Percentiles rank a stretch among this genome's conserved stretches.
Evolutionary conservation across 2,113 vertebrate genomes (phyloP).

Genomic region (Agapornis roseicollis): DNA sequence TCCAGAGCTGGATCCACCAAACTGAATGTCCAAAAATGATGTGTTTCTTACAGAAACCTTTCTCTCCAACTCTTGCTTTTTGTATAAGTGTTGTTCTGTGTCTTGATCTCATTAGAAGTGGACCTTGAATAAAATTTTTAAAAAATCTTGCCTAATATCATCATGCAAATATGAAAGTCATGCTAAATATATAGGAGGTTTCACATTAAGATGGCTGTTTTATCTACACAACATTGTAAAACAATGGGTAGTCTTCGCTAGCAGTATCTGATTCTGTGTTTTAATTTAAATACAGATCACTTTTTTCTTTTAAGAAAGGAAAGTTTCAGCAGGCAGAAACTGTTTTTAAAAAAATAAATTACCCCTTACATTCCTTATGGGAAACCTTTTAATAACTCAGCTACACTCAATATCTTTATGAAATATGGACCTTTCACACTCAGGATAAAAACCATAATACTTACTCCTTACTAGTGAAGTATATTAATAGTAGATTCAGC

Average conservation of each 20-base stretch:
- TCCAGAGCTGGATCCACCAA: not conserved
- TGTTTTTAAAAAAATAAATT: not conserved
- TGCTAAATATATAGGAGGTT: not conserved
- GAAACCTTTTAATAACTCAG: constrained; percentile 63
- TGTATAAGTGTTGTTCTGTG: not conserved
- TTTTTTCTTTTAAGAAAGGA: not conserved
- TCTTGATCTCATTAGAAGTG: not conserved
- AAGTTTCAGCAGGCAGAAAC: not conserved
- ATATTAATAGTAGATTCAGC: constrained; percentile 69
- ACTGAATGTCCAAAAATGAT: not conserved
- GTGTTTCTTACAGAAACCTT: not conserved
- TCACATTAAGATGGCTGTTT: not conserved
- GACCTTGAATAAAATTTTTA: not conserved
- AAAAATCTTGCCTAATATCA: not conserved
- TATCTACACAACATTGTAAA: not conserved
- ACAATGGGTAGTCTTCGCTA: not conserved
- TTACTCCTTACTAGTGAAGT: constrained; percentile 42
- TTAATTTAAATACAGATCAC: not conserved
- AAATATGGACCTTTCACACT: constrained; percentile 61
- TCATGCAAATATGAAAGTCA: not conserved
- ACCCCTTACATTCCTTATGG: not conserved
- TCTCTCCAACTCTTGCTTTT: rapidly evolving
- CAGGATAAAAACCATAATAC: constrained; percentile 64
- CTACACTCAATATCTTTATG: constrained; percentile 44
- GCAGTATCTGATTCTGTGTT: not conserved